Percentiles rank a stretch among this genome's conserved stretches.
Conservation (phyloP, 2,888 invertebrate species). For the Cephus pulcher region DNA sequence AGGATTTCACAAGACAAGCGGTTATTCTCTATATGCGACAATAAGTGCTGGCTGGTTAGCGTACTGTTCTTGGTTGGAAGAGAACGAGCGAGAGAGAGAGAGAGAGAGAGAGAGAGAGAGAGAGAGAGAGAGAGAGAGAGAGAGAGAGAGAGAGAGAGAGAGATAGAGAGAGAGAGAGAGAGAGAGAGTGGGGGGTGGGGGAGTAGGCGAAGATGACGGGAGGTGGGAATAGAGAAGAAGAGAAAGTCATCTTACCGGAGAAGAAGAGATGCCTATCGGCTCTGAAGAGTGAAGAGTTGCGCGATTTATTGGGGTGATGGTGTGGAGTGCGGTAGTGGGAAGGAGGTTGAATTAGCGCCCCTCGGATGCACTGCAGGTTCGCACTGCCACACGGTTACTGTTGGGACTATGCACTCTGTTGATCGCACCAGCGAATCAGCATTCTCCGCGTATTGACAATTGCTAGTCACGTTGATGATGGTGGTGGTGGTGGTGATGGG, state of each 20-base stretch:
- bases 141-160: constrained; percentile 21
- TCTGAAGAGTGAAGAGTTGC: constrained; percentile 59
- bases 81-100: constrained; percentile 33
- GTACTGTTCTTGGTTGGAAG: constrained; percentile 18
- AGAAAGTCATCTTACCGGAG: constrained; percentile 56
- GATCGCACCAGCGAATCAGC: constrained; percentile 41
- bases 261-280: constrained; percentile 51
- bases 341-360: constrained; percentile 65
- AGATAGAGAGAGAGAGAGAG: constrained; percentile 14
- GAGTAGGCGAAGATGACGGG: not conserved
- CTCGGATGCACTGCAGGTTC: constrained; percentile 64
- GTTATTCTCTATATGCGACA: too few relatives aligned
- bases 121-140: constrained; percentile 27
- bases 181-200: too few relatives aligned
- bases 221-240: constrained; percentile 23
- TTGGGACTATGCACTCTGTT: constrained; percentile 65
- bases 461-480: constrained; percentile 45
- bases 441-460: constrained; percentile 29
- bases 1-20: too few relatives aligned
- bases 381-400: constrained; percentile 66
- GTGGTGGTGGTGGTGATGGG: constrained; percentile 28
- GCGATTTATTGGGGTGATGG: constrained; percentile 62
- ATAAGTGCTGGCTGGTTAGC: too few relatives aligned
- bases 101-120: too few relatives aligned
- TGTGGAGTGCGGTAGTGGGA: constrained; percentile 65